Percentiles rank a stretch among this genome's conserved stretches.
Evolutionary conservation across 2,797 vertebrate genomes (phyloP).

Genomic region (Taeniopygia guttata): DNA sequence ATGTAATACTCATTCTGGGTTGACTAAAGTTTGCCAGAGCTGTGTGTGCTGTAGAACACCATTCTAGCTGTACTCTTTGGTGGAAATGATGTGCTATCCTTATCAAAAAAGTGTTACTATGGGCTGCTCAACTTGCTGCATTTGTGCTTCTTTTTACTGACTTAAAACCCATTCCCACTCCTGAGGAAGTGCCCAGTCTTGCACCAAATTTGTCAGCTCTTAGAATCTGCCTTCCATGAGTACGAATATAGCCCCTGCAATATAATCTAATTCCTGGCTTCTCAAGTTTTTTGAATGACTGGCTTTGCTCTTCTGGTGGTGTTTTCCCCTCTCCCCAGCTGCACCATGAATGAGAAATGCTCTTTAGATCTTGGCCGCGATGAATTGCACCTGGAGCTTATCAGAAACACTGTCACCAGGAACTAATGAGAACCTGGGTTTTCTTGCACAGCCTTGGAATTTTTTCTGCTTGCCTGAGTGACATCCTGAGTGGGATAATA

Average conservation of each 20-base stretch:
- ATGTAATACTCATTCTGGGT: neutral
- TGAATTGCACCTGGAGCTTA: neutral
- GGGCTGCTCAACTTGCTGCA: neutral
- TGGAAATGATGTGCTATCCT: neutral
- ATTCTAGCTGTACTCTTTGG: neutral
- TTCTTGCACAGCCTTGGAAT: neutral
- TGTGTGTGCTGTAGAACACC: neutral
- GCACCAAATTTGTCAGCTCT: neutral
- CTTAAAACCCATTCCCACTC: rapidly evolving
- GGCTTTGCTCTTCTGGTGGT: neutral
- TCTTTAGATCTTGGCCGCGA: neutral
- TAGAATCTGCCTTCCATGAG: neutral
- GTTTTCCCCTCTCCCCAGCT: neutral
- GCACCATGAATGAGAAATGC: rapidly evolving
- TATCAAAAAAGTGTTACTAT: neutral
- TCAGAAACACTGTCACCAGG: neutral
- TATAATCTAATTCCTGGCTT: neutral
- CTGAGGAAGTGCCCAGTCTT: neutral
- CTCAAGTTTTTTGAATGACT: neutral
- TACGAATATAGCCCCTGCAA: neutral
- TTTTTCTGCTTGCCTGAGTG: neutral
- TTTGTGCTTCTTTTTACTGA: neutral
- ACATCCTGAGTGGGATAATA: neutral
- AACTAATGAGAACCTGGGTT: neutral
- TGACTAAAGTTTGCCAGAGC: neutral